Base-by-base conservation (phyloP, 2,113 vertebrate genomes). In the Aspiorhynchus laticeps region DNA sequence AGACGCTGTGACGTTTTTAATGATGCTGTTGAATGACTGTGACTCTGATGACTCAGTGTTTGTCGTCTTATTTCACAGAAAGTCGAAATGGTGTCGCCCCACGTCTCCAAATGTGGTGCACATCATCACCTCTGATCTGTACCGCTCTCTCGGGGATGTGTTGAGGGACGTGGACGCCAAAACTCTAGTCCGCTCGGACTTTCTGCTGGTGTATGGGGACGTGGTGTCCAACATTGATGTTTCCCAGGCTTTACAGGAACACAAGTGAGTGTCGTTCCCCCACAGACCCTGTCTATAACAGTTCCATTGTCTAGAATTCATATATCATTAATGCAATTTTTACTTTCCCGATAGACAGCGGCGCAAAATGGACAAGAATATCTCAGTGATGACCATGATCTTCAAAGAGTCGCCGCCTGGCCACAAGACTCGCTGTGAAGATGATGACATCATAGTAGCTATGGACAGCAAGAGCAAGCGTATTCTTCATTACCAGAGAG, bases 341-440 rank as follows among this genome's bases (percentile, higher is more conserved):
- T 2, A 21, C 4, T 19, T 79, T 31, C 48, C 7, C n/a, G n/a
- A 12, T 46, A 99, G 98, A 93, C 89, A 96, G 69, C 96, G 98
- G 7, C 94, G 97, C 71, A 99, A 98, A 91, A 88, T 93, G 88
- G 97, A 99, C 21, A 99, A 99, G 94, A 99, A 99, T 3, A 93
- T 98, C 75, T 99, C 98, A 0, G 98, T 99, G 92, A 99, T 99
- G 98, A 99, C 98, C 0, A 97, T 99, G 98, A 94, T 99, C 88
- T 98, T 98, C 91, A 98, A 98, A 90, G 96, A 97, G 86, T 99
- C 97, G 0, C 97, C 97, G 0, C 98, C 97, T 0, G 97, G 96
- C 77, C 98, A 99, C 90, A 97, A 92, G 43, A 96, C 97, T n/a
- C 96, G 98, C 88, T 98, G 98, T 88, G 96, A 95, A 33, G 98